phyloP scores from a whole-genome alignment of 2,888 invertebrate species.

The Apomyelois bistriatella region DNA sequence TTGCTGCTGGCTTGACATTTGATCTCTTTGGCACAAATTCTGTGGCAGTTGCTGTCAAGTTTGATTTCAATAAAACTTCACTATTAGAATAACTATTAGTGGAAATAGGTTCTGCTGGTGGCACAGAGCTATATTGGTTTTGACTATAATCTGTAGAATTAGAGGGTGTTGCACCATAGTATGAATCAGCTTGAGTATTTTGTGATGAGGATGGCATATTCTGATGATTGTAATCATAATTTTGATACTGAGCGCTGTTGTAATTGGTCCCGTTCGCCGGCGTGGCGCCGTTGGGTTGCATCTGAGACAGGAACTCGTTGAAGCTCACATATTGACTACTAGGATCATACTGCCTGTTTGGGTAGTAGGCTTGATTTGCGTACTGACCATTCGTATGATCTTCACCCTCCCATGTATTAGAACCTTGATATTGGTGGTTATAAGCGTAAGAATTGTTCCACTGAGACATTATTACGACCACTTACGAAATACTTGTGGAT shows the following conservation, averaged over 20 bases:
- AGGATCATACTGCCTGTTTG: constrained; percentile 48
- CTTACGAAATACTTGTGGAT: constrained; percentile 41
- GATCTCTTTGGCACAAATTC: constrained; percentile 79
- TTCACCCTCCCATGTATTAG: constrained; percentile 56
- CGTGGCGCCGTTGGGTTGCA: constrained; percentile 47
- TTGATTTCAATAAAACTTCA: constrained; percentile 67
- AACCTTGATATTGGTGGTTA: constrained; percentile 59
- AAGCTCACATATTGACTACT: constrained; percentile 67
- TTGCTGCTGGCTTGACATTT: constrained; percentile 34
- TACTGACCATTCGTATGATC: constrained; percentile 45
- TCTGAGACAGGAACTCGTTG: constrained; percentile 66
- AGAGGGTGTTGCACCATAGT: constrained; percentile 39
- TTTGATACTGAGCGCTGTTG: constrained; percentile 54
- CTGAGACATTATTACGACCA: constrained; percentile 59
- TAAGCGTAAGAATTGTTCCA: constrained; percentile 69
- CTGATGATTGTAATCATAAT: constrained; percentile 57
- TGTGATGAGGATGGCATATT: constrained; percentile 50
- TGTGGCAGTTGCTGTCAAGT: constrained; percentile 76
- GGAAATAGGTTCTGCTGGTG: constrained; percentile 34
- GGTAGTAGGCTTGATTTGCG: constrained; percentile 54
- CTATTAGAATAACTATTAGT: constrained; percentile 46
- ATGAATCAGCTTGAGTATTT: constrained; percentile 42
- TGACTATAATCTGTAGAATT: constrained; percentile 42
- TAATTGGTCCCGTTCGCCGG: constrained; percentile 40
- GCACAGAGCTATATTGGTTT: constrained; percentile 39